Evolutionary conservation across 1,140 invertebrate genomes (phyloP).

Genomic region (Venustaconcha ellipsiformis): DNA sequence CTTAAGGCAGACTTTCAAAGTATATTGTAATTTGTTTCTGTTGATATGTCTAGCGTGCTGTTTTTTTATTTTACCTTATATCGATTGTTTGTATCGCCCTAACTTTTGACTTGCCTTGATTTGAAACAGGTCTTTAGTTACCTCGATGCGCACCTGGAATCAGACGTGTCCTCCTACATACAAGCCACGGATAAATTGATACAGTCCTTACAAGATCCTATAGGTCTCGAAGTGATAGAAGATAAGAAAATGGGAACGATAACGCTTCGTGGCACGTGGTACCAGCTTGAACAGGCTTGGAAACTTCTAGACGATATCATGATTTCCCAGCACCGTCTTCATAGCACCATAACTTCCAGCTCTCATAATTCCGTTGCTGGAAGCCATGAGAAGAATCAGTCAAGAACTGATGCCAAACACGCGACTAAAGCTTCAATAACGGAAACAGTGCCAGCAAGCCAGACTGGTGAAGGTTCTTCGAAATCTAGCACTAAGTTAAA

Average conservation of each 20-base stretch:
- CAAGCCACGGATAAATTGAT: slow-evolving; percentile 8
- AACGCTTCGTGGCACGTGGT: slow-evolving; percentile 20
- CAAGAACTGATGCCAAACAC: too few species aligned
- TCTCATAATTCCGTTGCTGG: too few species aligned
- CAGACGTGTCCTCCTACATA: slow-evolving; percentile 2
- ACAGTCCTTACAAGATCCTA: slow-evolving; percentile 2
- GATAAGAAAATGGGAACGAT: neutral
- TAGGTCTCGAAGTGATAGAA: slow-evolving; percentile 1
- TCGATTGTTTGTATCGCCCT: neutral
- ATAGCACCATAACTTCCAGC: neutral
- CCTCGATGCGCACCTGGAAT: slow-evolving; percentile 16
- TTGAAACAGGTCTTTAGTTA: slow-evolving; percentile 9
- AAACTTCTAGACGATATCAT: slow-evolving; percentile 4
- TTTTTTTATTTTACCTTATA: neutral
- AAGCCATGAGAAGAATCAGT: too few species aligned
- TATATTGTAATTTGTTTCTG: too few species aligned
- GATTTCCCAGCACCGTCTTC: neutral
- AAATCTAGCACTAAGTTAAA: too few species aligned
- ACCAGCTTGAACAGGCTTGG: slow-evolving; percentile 22
- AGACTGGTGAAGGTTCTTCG: too few species aligned
- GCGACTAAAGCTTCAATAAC: too few species aligned
- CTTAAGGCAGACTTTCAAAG: too few species aligned
- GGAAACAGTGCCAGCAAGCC: too few species aligned
- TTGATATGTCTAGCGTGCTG: too few species aligned
- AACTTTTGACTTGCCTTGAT: neutral